These are phyloP conservation scores for Uloborus diversus DNA, from an alignment of 1,140 invertebrate species.

Conservation along the genomic window DNA sequence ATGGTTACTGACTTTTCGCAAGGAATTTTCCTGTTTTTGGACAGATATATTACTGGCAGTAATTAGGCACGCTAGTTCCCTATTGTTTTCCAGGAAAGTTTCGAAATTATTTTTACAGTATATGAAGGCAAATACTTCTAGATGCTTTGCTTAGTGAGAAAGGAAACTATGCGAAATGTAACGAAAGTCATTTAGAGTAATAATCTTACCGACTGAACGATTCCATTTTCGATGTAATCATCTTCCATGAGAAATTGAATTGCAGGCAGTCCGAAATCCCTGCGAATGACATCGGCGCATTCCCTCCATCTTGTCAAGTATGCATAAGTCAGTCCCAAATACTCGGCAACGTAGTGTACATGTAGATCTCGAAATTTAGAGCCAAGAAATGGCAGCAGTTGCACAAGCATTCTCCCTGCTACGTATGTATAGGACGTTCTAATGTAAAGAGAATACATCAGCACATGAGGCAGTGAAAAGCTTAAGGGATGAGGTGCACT, in stretches of 20 bases:
- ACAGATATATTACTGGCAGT: too few species aligned
- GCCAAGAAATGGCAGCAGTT: not conserved
- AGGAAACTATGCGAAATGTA: too few species aligned
- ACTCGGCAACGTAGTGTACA: not conserved
- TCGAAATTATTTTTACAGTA: too few species aligned
- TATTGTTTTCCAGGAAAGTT: too few species aligned
- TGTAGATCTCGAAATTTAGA: not conserved
- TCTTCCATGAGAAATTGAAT: not conserved
- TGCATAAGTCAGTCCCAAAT: not conserved
- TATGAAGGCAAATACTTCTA: too few species aligned
- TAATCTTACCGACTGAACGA: too few species aligned
- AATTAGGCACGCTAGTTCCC: too few species aligned
- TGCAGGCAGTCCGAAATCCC: not conserved
- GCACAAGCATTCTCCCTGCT: not conserved
- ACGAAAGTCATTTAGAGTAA: too few species aligned
- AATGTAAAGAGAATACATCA: not conserved
- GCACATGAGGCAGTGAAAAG: not conserved
- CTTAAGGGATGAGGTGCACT: too few species aligned
- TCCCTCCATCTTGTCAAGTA: not conserved
- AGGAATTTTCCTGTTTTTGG: too few species aligned
- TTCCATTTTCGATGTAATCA: not conserved
- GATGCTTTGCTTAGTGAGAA: too few species aligned
- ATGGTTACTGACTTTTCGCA: too few species aligned
- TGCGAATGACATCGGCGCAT: constrained; percentile 4
- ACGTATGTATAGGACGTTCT: not conserved